Base-by-base conservation (phyloP, 2,113 vertebrate genomes). In the Perccottus glenii region DNA sequence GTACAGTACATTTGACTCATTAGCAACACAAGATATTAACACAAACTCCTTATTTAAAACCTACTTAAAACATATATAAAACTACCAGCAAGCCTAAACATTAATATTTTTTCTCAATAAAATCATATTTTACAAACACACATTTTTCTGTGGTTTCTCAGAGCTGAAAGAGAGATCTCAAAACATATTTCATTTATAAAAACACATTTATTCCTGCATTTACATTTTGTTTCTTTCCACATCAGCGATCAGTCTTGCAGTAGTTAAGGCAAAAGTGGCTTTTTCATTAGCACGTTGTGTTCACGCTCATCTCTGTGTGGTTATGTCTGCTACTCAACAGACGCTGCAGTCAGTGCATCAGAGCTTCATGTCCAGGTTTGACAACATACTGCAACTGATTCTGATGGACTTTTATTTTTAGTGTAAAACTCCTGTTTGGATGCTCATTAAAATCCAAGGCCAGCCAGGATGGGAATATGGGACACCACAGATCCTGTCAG, bases 231-330 rank as follows among this genome's bases (percentile, higher is more conserved):
- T 52, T 60, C 45, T 19, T 74, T 75, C 68, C 60, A 67, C 51
- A 43, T 69, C 47, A 78, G 36, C 75, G 6, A 5, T 83, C 71
- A 81, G 56, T 83, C 53, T 67, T 75, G 77, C 67, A 83, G 78
- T 75, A 84, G 56, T 86, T 83, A 83, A 85, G 82, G 85, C 79
- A 87, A 11, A 73, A 86, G 74, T 38, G 52, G 52, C 52, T 36
- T 36, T 40, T 1, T 55, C 42, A 45, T 36, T 60, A 68, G 57
- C 35, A 70, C 58, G 81, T 73, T 81, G 73, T 62, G 56, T 78
- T 68, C 73, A 83, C 84, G 85, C 80, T 66, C 56, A 68, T 76
- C 77, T 72, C 56, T 76, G 70, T 59, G 38, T 58, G 59, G n/a
- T n/a, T n/a, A n/a, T 71, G 59, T 56, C 58, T 69, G 43, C 64